Base-by-base conservation (phyloP, 2,113 vertebrate genomes). In the Stictonetta naevosa region DNA sequence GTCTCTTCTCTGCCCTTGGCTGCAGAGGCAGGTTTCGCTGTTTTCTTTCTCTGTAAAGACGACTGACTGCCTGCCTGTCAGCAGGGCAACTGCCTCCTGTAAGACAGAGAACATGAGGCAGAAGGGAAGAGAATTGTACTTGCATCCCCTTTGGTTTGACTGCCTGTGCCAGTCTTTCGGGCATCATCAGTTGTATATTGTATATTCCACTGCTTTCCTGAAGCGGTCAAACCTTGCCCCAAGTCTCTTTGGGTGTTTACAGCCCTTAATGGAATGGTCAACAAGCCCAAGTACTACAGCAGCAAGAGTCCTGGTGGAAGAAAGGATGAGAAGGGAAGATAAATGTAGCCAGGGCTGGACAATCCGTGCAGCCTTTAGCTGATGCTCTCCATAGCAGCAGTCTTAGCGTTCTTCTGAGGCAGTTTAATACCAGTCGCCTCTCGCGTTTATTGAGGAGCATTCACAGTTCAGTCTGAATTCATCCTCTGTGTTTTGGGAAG, bases 1-100 rank as follows among this genome's bases (percentile, higher is more conserved):
- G 26, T 44, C 64, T 71, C 33, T 91, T 33, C 62, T 89, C 55
- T 90, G 72, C 31, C 78, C 73, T 96, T 93, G 76, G 38, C 34
- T 69, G 56, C 20, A 64, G 60, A 74, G 26, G 12, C 55, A 87
- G 46, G 17, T 72, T 92, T 94, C 90, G 23, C 86, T 68, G 46
- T 36, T n/a, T 1, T 71, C 55, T 77, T 63, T 21, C 29, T 77
- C 17, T 36, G 50, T 38, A 44, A 66, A 91, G 69, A 48, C 38
- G 48, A 38, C 42, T 90, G 25, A 48, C 46, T 48, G 44, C n/a
- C 62, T 12, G 7, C 42, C 67, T 81, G 33, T 42, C 74, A 76
- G 69, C 34, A 5, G 29, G 50, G 40, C 26, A 89, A 56, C 23
- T 77, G 60, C 34, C 52, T 75, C 21, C 38, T 78, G n/a, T 63